A percentile compares a stretch with the other conserved stretches of the same genome.
phyloP scores from a whole-genome alignment of 2,797 vertebrate genomes.

The Balearica regulorum region DNA sequence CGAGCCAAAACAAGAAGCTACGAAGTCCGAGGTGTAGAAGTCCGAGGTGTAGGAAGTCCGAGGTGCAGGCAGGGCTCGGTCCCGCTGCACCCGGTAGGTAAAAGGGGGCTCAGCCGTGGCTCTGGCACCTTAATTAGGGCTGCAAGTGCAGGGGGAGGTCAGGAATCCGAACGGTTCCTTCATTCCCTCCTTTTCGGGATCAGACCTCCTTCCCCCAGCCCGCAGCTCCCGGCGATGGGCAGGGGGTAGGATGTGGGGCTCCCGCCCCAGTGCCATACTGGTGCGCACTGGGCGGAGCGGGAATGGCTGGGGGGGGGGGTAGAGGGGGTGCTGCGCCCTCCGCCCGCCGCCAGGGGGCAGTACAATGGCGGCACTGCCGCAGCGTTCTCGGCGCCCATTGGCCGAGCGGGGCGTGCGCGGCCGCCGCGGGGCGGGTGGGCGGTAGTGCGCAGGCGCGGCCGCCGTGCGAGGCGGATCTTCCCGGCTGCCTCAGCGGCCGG shows the following conservation, averaged over 20 bases:
- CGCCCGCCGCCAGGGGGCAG: not conserved
- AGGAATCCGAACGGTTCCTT: rapidly evolving
- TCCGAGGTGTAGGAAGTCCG: not conserved
- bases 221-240: rapidly evolving
- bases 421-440: not conserved
- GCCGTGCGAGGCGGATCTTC: not conserved
- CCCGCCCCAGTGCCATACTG: rapidly evolving
- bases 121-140: not conserved
- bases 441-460: not conserved
- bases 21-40: not conserved
- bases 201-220: no score
- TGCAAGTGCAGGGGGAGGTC: not conserved
- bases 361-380: not conserved
- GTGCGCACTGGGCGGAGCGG: rapidly evolving
- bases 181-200: not conserved
- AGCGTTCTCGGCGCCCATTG: not conserved
- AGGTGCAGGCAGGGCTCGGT: not conserved
- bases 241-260: rapidly evolving
- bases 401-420: not conserved
- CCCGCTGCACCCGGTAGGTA: not conserved
- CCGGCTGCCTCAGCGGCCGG: constrained; percentile 25
- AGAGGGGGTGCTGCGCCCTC: not conserved
- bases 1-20: not conserved
- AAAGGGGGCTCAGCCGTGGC: not conserved
- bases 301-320: rapidly evolving